A percentile compares a stretch with the other conserved stretches of the same genome.
phyloP scores from a whole-genome alignment of 2,888 invertebrate species.

The Ophion slaviceki region DNA sequence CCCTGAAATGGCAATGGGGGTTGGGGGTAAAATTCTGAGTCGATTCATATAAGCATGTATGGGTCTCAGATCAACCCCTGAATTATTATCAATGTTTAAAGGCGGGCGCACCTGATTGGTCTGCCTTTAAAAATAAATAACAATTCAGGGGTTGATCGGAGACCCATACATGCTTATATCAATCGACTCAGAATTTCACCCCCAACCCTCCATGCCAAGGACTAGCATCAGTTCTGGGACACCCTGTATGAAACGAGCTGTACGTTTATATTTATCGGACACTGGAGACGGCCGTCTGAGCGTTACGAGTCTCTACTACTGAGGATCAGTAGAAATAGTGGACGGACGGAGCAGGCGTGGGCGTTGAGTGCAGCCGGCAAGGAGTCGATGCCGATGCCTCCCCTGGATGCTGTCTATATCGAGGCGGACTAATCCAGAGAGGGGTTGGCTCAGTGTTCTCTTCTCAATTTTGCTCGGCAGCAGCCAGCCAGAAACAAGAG shows the following conservation, averaged over 20 bases:
- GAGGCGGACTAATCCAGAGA: constrained; percentile 25
- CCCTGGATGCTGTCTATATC: constrained; percentile 21
- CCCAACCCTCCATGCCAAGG: too few species aligned
- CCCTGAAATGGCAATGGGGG: too few species aligned
- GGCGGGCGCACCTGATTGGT: too few species aligned
- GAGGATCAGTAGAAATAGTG: constrained; percentile 36
- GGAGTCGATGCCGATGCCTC: constrained; percentile 7
- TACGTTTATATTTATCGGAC: constrained; percentile 30
- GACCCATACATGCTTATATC: too few species aligned
- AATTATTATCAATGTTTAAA: too few species aligned
- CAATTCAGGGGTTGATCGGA: too few species aligned
- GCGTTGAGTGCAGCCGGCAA: constrained; percentile 13
- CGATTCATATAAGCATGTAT: too few species aligned
- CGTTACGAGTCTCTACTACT: constrained; percentile 40
- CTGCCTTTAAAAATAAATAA: too few species aligned
- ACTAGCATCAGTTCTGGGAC: too few species aligned
- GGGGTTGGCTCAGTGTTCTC: constrained; percentile 22
- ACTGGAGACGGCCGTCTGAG: constrained; percentile 10
- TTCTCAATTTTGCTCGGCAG: constrained; percentile 44
- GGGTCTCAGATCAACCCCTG: too few species aligned
- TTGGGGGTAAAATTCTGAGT: too few species aligned
- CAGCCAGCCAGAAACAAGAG: constrained; percentile 47
- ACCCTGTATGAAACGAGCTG: neutral
- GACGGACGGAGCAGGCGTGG: constrained; percentile 13
- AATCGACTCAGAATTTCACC: too few species aligned